Evolutionary conservation across 1,140 invertebrate genomes (phyloP).

Genomic region (Atta colombica): DNA sequence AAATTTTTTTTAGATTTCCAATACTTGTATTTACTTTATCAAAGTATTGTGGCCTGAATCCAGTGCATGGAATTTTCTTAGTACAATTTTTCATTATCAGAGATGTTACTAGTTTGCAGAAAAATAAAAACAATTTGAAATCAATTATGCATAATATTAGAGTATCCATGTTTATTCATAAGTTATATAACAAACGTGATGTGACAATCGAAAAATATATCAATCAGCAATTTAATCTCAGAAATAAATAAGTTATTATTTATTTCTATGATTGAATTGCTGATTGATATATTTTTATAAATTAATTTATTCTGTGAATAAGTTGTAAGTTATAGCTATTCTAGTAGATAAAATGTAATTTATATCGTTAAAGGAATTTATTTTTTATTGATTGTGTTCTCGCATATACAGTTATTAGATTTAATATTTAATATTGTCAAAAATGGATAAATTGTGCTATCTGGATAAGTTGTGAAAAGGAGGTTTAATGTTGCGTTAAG

Average conservation of each 20-base stretch:
- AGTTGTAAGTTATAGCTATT: too few relatives aligned
- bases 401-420: too few relatives aligned
- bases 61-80: conserved; percentile 95
- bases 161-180: conserved; percentile 75
- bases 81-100: conserved; percentile 95
- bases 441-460: too few relatives aligned
- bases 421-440: too few relatives aligned
- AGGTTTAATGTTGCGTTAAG: too few relatives aligned
- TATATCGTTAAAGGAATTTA: too few relatives aligned
- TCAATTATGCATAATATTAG: conserved; percentile 69
- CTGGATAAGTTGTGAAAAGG: too few relatives aligned
- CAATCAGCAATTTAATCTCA: conserved; percentile 34
- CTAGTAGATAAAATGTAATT: background rate
- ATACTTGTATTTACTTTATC: conserved; percentile 92
- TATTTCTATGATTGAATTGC: too few relatives aligned
- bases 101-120: conserved; percentile 83
- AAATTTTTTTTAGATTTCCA: conserved; percentile 88
- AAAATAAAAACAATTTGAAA: conserved; percentile 63
- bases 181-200: conserved; percentile 78
- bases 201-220: conserved; percentile 66
- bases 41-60: conserved; percentile 98
- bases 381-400: too few relatives aligned
- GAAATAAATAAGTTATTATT: background rate
- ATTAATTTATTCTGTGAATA: background rate
- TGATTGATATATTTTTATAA: too few relatives aligned